A percentile compares a stretch with the other conserved stretches of the same genome.
phyloP scores from a whole-genome alignment of 2,888 invertebrate genomes.

The Hirtodrosophila trivittata region DNA sequence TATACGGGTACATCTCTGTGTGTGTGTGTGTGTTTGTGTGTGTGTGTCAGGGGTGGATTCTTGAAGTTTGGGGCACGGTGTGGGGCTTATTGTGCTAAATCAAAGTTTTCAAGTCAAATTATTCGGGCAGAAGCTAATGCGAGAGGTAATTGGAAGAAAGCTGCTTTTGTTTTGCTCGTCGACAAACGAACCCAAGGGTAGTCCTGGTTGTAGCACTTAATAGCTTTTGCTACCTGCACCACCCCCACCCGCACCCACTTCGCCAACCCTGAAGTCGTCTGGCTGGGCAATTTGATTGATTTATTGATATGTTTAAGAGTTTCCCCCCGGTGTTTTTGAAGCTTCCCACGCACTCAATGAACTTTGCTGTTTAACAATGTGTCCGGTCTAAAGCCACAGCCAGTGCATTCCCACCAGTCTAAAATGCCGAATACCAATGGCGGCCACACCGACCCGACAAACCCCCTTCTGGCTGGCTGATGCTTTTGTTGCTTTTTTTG shows the following conservation, averaged over 20 bases:
- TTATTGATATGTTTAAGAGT: slow-evolving; percentile 50
- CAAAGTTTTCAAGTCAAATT: slow-evolving; percentile 72
- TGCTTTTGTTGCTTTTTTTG: slow-evolving; percentile 30
- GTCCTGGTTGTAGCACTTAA: slow-evolving; percentile 44
- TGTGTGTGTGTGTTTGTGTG: slow-evolving; percentile 14
- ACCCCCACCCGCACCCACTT: slow-evolving; percentile 5
- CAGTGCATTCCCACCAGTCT: slow-evolving; percentile 69
- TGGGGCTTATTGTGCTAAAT: slow-evolving; percentile 64
- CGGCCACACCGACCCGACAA: slow-evolving; percentile 2
- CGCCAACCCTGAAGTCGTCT: neutral
- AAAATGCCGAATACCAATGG: slow-evolving; percentile 56
- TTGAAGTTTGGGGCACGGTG: neutral
- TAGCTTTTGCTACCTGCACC: slow-evolving; percentile 34
- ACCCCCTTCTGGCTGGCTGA: neutral
- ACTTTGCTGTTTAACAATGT: slow-evolving; percentile 59
- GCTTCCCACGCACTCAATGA: slow-evolving; percentile 77
- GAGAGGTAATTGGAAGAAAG: slow-evolving; percentile 56
- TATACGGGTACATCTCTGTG: slow-evolving; percentile 15
- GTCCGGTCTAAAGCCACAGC: slow-evolving; percentile 1
- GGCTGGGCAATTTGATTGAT: slow-evolving; percentile 59
- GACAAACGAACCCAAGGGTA: neutral
- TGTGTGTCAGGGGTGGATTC: slow-evolving; percentile 27
- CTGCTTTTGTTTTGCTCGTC: slow-evolving; percentile 46
- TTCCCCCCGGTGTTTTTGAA: slow-evolving; percentile 28
- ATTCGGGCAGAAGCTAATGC: slow-evolving; percentile 65